Conservation (phyloP, 2,797 vertebrate species). For the Apogon hyalosoma region DNA sequence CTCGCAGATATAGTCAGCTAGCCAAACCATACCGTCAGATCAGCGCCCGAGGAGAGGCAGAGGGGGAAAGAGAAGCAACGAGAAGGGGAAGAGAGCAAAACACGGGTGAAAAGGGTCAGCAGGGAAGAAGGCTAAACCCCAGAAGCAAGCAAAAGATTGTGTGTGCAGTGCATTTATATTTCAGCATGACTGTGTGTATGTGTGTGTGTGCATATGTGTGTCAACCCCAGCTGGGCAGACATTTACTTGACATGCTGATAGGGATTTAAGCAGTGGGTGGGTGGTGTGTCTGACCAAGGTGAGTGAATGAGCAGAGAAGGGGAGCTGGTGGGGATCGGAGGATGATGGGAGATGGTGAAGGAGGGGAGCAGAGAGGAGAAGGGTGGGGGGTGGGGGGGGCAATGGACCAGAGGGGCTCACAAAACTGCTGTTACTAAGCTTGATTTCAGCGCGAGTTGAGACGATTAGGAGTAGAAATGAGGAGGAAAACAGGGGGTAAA, state of each 20-base stretch:
- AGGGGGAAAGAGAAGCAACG: constrained; percentile 60
- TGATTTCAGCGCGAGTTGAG: constrained; percentile 85
- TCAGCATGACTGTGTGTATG: constrained; percentile 48
- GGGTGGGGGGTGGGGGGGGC: constrained; percentile 5
- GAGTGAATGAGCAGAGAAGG: constrained; percentile 81
- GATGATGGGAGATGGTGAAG: constrained; percentile 53
- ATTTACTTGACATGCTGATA: constrained; percentile 91
- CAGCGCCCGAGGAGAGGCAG: constrained; percentile 71
- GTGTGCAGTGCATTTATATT: constrained; percentile 75
- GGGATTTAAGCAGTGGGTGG: constrained; percentile 89
- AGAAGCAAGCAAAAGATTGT: constrained; percentile 80
- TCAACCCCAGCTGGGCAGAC: constrained; percentile 87
- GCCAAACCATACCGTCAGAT: constrained; percentile 78
- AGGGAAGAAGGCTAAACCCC: constrained; percentile 83
- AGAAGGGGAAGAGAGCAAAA: constrained; percentile 74
- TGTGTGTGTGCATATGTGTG: constrained; percentile 58
- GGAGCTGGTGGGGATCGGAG: constrained; percentile 70
- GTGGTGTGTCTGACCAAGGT: constrained; percentile 83
- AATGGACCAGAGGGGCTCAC: constrained; percentile 66
- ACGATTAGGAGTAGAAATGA: constrained; percentile 80
- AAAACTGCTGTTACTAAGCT: constrained; percentile 85
- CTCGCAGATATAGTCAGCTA: constrained; percentile 78
- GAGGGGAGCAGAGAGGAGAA: not conserved
- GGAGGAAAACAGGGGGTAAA: constrained; percentile 57
- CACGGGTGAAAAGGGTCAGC: constrained; percentile 77